Evolutionary conservation across 2,797 vertebrate genomes (phyloP).

Genomic region (Gymnopithys bicolor): DNA sequence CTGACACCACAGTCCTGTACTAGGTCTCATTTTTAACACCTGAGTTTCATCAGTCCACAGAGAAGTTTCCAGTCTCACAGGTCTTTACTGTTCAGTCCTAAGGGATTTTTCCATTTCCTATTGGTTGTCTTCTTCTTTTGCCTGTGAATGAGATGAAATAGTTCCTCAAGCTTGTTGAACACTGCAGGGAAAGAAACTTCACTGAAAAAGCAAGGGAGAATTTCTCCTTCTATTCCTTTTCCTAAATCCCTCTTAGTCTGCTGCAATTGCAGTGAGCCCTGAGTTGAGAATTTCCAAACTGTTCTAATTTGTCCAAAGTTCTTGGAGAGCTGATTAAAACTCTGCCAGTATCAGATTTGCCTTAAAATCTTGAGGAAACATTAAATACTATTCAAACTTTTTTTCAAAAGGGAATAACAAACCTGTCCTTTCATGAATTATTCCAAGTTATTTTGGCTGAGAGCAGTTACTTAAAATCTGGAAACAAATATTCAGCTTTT

Average conservation of each 20-base stretch:
- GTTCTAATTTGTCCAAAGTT: neutral
- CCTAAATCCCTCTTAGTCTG: neutral
- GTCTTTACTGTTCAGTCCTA: neutral
- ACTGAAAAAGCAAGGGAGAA: neutral
- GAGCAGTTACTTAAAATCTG: neutral
- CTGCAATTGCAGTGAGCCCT: neutral
- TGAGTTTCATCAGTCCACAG: neutral
- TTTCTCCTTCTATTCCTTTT: neutral
- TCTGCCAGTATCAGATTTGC: neutral
- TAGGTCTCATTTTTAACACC: neutral
- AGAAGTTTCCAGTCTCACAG: neutral
- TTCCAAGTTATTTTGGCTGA: neutral
- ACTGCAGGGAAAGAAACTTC: neutral
- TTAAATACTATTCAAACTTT: neutral
- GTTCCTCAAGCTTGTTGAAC: neutral
- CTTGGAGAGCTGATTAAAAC: neutral
- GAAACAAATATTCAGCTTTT: neutral
- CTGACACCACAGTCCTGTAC: neutral
- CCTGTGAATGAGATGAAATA: neutral
- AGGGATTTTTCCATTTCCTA: neutral
- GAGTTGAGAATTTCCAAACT: neutral
- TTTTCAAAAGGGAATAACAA: neutral
- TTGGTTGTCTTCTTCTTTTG: neutral
- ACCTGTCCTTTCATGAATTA: neutral
- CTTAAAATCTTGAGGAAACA: neutral